Base-by-base conservation (phyloP, 2,797 vertebrate genomes). In the Scomberomorus guttatus region DNA sequence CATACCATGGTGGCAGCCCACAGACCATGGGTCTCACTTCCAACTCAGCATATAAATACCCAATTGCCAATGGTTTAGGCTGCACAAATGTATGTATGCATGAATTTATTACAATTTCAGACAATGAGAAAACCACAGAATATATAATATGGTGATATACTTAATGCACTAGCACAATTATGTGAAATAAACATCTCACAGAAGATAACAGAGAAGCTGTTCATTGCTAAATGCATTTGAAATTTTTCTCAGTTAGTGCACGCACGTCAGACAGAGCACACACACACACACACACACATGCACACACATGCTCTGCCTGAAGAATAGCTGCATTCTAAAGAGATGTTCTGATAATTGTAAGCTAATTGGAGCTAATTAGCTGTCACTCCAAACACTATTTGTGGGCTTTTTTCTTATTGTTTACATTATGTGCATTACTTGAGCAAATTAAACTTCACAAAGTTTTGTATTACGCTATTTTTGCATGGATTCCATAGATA, bases 1-100 rank as follows among this genome's bases (percentile, higher is more conserved):
- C 94, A 0, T 99, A 99, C 90, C 98, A 99, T 0, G 98, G 98
- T 42, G 90, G 95, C 61, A 97, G 96, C 79, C 94, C 96, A 20
- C 95, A 93, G 34, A 64, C 95, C 0, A 89, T 97, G 81, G 97
- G 96, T 56, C 87, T 97, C 79, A 97, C 97, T 2, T 96, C 96
- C 12, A 77, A 97, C 34, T 71, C 93, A 13, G 0, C 12, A 9
- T 98, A 95, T 84, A 99, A 97, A 88, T 96, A 91, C 72, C 90
- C 93, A 1, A 62, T 97, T 15, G 92, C 96, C 69, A 92, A 78
- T 62, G 95, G 95, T 39, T 85, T 94, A 51, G 97, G 97, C 87
- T 98, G 97, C 90, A 94, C 95, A 83, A 93, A 95, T 44, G 98
- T 99, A 93, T 84, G 96, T 94, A 72, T 65, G 29, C 29, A 34